These are phyloP conservation scores for Luscinia megarhynchos DNA, from an alignment of 2,797 vertebrate genomes.

Conservation along the genomic window DNA sequence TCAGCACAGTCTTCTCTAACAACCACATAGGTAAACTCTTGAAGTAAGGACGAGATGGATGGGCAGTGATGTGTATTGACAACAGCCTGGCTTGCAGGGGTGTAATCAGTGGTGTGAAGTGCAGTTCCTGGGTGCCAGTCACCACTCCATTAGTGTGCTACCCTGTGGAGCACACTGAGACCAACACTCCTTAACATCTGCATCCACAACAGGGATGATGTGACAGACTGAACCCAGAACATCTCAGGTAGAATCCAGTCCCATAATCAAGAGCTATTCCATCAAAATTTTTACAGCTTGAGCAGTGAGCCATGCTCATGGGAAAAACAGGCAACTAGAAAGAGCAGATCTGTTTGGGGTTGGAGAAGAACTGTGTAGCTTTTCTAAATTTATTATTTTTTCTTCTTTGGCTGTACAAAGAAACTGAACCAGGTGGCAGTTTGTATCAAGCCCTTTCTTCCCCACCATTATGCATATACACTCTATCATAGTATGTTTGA, in stretches of 20 bases:
- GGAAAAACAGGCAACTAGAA: neutral
- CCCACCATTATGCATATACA: neutral
- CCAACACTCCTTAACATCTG: neutral
- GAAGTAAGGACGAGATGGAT: neutral
- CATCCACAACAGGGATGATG: neutral
- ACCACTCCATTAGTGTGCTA: neutral
- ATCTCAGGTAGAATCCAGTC: rapidly evolving
- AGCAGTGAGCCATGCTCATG: neutral
- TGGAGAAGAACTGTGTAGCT: neutral
- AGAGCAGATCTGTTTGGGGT: neutral
- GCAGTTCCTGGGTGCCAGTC: neutral
- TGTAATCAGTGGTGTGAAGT: neutral
- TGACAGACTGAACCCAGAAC: neutral
- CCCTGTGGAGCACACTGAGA: neutral
- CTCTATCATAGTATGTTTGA: neutral
- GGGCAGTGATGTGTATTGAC: neutral
- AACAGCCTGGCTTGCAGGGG: neutral
- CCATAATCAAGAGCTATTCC: neutral
- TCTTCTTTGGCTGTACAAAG: neutral
- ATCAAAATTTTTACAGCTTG: neutral
- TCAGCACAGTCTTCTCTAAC: neutral
- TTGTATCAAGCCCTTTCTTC: neutral
- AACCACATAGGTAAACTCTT: neutral
- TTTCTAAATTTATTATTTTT: neutral
- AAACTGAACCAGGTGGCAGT: neutral